Evolutionary conservation across 1,140 invertebrate genomes (phyloP).

Genomic region (Habropoda laboriosa): DNA sequence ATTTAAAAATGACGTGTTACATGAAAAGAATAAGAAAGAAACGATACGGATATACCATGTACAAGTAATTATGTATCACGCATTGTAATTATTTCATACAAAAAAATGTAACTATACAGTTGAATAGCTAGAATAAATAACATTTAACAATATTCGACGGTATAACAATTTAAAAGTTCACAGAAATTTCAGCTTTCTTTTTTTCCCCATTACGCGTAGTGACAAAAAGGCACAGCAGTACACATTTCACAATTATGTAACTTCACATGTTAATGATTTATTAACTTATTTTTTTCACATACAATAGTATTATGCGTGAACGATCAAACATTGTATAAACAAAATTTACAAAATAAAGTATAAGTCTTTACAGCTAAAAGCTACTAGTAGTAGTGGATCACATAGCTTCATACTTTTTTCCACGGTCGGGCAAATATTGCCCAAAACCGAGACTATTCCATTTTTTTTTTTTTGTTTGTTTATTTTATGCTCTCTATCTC

Average conservation of each 20-base stretch:
- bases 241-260: constrained; percentile 67
- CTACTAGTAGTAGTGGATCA: constrained; percentile 82
- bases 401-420: constrained; percentile 80
- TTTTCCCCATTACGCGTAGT: too few relatives aligned
- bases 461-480: constrained; percentile 70
- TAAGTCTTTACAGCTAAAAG: constrained; percentile 83
- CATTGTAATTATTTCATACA: background rate
- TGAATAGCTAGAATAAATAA: constrained; percentile 6
- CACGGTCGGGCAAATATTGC: constrained; percentile 71
- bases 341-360: constrained; percentile 83
- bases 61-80: background rate
- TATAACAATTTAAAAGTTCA: background rate
- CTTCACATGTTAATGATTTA: constrained; percentile 82
- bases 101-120: background rate
- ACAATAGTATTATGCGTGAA: constrained; percentile 82
- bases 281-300: constrained; percentile 82
- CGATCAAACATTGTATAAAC: constrained; percentile 83
- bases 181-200: background rate
- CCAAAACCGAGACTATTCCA: constrained; percentile 68
- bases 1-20: background rate
- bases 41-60: background rate
- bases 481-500: constrained; percentile 74
- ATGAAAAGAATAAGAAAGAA: background rate
- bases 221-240: background rate
- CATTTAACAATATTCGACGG: background rate